Conservation (phyloP, 2,797 vertebrate genomes). For the Coregonus ussuriensis region DNA sequence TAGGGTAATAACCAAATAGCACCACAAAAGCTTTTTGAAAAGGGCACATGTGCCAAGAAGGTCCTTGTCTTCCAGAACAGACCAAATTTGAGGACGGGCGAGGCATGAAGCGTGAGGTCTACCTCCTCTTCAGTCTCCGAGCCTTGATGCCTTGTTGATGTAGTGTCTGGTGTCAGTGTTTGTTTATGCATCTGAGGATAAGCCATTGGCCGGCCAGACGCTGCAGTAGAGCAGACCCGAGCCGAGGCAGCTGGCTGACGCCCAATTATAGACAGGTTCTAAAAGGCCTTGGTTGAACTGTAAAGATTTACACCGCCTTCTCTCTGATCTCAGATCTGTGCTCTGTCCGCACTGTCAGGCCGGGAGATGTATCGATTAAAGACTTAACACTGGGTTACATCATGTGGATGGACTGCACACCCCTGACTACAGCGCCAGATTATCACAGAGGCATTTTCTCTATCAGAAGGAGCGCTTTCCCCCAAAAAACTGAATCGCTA, state of each 20-base stretch:
- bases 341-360: conserved; percentile 77
- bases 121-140: conserved; percentile 32
- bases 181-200: conserved; percentile 70
- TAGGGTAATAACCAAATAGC: conserved; percentile 32
- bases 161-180: conserved; percentile 35
- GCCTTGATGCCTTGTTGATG: conserved; percentile 50
- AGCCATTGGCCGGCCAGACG: conserved; percentile 43
- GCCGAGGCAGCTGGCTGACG: conserved; percentile 65
- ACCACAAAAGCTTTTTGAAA: conserved; percentile 31
- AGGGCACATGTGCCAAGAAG: conserved; percentile 21
- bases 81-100: neutral
- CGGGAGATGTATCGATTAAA: conserved; percentile 83
- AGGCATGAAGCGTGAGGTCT: neutral
- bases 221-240: neutral
- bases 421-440: neutral
- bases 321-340: conserved; percentile 80
- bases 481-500: neutral
- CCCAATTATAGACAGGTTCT: conserved; percentile 80
- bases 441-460: neutral
- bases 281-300: conserved; percentile 74
- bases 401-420: conserved; percentile 60
- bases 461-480: neutral
- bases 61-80: neutral
- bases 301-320: conserved; percentile 72
- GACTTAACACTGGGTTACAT: conserved; percentile 78